Conservation (phyloP, 2,797 vertebrate genomes). For the Psittacula derbiana region DNA sequence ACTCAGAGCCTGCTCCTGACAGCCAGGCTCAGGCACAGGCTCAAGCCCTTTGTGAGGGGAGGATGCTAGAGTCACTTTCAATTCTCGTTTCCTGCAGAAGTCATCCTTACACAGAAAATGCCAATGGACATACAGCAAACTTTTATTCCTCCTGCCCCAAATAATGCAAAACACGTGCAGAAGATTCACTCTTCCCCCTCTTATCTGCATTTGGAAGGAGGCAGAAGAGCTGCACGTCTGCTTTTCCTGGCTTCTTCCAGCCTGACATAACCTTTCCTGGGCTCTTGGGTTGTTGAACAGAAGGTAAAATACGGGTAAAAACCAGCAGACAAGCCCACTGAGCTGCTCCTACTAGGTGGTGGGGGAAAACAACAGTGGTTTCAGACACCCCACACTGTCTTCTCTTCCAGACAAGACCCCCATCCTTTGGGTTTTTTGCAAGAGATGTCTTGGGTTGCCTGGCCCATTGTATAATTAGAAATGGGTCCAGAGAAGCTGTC, state of each 20-base stretch:
- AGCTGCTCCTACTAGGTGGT: neutral
- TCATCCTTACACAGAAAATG: neutral
- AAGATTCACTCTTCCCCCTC: neutral
- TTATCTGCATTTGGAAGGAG: neutral
- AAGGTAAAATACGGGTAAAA: neutral
- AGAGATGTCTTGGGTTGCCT: neutral
- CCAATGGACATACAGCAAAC: neutral
- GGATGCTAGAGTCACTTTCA: fast-evolving
- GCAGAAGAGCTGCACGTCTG: neutral
- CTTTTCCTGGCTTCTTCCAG: neutral
- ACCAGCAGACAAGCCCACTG: neutral
- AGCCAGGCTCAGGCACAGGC: neutral
- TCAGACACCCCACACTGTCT: neutral
- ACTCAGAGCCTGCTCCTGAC: fast-evolving
- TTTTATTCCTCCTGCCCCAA: fast-evolving
- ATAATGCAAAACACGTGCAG: neutral
- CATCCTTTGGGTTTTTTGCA: neutral
- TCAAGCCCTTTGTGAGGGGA: neutral
- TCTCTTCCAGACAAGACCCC: neutral
- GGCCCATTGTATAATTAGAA: fast-evolving
- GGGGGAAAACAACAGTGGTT: neutral
- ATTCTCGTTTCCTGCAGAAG: neutral
- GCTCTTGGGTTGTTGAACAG: neutral
- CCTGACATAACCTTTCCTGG: neutral
- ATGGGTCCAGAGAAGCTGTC: neutral